Evolutionary conservation across 1,140 invertebrate genomes (phyloP), one percentile per base, ranked within the genome.

Genomic region (Globodera ellingtonae): DNA sequence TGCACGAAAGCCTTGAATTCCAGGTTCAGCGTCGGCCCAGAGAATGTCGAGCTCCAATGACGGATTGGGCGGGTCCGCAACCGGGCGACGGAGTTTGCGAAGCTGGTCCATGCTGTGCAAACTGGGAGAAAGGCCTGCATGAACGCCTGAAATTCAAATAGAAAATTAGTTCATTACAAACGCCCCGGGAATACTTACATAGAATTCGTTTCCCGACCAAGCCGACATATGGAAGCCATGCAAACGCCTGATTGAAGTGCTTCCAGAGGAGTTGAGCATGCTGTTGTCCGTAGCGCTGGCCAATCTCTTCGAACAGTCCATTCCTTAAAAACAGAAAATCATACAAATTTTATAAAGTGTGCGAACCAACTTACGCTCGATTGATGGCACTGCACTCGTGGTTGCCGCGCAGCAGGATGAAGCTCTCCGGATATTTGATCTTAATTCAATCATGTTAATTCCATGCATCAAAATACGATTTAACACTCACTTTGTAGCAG

Each of bases 161-260:
- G 13, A 18, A 4, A 13, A 13, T 15, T 21, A 56, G 13, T 9
- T 6, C 24, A 72, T 18, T 5, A 5, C 50, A 72, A 72, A 9
- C 44, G 44, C 3, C 3, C 35, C 3, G 35, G 35, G 35, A 35
- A 35, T 35, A 35, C 48, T 52, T 52, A 52, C 50, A 52, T 13
- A 52, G 8, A 86, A 94, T 94, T 89, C 94, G 94, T 88, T 94
- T 93, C 86, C 94, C 93, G 82, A 94, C 93, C 85, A 96, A 94
- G 52, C 94, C 94, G 72, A 94, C 95, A 24, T 84, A 71, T 1
- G 84, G 84, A 65, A 84, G 66, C 21, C 70, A 70, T n/a, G 84
- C 65, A 76, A 84, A 84, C 81, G 90, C 91, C 81, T 91, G 91
- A 86, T 90, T 90, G 82, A 91, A 91, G 4, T n/a, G 35, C 9